Percentiles rank a stretch among this genome's conserved stretches.
phyloP scores from a whole-genome alignment of 2,113 vertebrate genomes.

The Acrocephalus kingi region DNA sequence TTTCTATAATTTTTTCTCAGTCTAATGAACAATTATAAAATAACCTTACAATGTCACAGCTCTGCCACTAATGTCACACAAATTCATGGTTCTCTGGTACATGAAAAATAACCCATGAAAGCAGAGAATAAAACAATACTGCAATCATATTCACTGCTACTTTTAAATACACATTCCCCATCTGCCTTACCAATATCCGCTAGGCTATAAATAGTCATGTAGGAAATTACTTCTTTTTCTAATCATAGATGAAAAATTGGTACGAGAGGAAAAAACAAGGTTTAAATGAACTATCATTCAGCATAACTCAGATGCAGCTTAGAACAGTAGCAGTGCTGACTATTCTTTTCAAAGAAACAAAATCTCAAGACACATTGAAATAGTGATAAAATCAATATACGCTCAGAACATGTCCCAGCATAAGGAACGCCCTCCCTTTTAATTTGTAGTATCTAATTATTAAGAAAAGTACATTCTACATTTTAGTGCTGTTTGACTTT shows the following conservation, averaged over 20 bases:
- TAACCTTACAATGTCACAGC: not conserved
- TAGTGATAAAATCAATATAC: not conserved
- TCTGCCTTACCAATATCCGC: not conserved
- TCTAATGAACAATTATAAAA: not conserved
- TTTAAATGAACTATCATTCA: not conserved
- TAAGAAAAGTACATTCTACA: not conserved
- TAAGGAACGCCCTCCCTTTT: not conserved
- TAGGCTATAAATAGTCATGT: not conserved
- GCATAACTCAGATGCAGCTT: not conserved
- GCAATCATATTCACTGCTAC: not conserved
- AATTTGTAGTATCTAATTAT: not conserved
- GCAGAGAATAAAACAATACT: not conserved
- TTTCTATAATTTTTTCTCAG: not conserved
- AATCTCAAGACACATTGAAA: not conserved
- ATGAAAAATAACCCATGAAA: not conserved
- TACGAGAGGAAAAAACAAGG: not conserved
- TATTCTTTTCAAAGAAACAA: not conserved
- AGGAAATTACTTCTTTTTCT: slow-evolving; percentile 1
- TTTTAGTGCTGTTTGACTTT: not conserved
- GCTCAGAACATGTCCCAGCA: not conserved
- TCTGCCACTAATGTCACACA: not conserved
- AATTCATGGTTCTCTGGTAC: not conserved
- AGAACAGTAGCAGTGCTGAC: not conserved
- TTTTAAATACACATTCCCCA: not conserved
- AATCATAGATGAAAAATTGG: not conserved